Percentiles rank a stretch among this genome's conserved stretches.
These are phyloP conservation scores for Liasis olivaceus DNA, from an alignment of 2,797 vertebrate genomes.

Conservation along the genomic window DNA sequence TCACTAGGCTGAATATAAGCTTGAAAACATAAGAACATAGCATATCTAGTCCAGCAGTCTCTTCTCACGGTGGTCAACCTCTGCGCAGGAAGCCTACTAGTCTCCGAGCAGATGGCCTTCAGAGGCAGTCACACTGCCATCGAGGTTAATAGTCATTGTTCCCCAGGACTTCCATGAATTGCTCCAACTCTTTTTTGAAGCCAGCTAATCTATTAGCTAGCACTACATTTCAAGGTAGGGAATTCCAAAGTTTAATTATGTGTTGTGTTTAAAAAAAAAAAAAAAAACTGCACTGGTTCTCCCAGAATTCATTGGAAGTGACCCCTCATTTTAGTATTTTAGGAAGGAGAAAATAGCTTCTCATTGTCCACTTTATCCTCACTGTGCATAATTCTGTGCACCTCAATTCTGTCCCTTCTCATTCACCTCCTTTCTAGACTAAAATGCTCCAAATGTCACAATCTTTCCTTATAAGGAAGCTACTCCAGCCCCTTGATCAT, in stretches of 20 bases:
- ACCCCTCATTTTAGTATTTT: not conserved
- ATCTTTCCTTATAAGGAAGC: not conserved
- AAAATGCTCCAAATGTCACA: not conserved
- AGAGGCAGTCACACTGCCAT: not conserved
- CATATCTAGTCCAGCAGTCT: not conserved
- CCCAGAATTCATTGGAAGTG: not conserved
- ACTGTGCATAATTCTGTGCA: not conserved
- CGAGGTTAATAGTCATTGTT: not conserved
- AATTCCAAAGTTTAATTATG: not conserved
- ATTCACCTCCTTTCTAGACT: not conserved
- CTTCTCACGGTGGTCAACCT: not conserved
- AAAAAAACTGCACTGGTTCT: not conserved
- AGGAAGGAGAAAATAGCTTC: not conserved
- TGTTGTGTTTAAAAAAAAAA: not conserved
- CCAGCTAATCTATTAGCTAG: not conserved
- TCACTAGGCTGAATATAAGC: not conserved
- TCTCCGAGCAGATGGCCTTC: not conserved
- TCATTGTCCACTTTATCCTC: not conserved
- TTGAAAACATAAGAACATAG: not conserved
- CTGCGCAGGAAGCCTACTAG: not conserved
- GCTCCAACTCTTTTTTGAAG: not conserved
- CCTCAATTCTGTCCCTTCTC: not conserved
- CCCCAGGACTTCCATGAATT: too few relatives aligned
- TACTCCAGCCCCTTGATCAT: not conserved
- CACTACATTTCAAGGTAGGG: not conserved